Conservation (phyloP, 2,797 vertebrate species). For the Limnodromus scolopaceus region DNA sequence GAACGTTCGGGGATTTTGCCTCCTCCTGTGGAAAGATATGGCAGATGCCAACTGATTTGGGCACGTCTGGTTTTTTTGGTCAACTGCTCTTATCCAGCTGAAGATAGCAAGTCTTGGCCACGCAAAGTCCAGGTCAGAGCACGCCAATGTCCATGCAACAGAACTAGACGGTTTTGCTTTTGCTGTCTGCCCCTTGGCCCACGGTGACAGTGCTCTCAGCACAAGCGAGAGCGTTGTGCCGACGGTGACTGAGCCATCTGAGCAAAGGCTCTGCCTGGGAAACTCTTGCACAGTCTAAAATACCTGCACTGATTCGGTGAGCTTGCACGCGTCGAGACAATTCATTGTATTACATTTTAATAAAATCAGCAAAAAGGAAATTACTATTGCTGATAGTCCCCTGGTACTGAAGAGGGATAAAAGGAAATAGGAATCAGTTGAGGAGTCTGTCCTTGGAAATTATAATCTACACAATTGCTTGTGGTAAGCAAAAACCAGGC, state of each 20-base stretch:
- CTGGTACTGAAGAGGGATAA: not conserved
- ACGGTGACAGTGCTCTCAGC: accelerated
- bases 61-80: not conserved
- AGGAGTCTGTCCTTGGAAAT: not conserved
- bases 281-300: not conserved
- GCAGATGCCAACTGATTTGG: not conserved
- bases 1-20: not conserved
- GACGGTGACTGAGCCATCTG: not conserved
- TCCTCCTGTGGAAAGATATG: not conserved
- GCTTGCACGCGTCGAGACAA: not conserved
- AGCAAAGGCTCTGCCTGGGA: not conserved
- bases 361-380: not conserved
- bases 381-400: not conserved
- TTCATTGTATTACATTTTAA: not conserved
- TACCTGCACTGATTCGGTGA: not conserved
- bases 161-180: not conserved
- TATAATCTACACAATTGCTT: not conserved
- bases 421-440: not conserved
- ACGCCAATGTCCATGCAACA: not conserved
- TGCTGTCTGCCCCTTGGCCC: not conserved
- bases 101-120: not conserved
- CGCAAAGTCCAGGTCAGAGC: not conserved
- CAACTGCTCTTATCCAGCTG: not conserved
- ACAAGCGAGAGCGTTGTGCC: accelerated
- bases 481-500: not conserved